These are phyloP conservation scores for Anthonomus grandis DNA, from an alignment of 1,140 invertebrate genomes.

Conservation along the genomic window DNA sequence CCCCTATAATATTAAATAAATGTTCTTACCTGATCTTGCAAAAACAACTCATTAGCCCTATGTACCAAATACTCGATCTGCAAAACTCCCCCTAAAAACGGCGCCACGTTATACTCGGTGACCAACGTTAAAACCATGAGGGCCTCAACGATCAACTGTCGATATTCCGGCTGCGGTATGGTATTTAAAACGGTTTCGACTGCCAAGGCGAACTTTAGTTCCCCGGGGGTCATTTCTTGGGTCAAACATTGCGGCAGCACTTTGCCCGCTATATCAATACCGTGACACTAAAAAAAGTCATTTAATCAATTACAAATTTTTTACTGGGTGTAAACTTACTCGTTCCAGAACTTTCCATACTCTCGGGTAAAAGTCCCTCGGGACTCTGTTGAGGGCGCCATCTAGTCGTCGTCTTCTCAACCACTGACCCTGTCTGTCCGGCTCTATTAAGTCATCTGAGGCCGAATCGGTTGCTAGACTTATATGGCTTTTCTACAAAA, in stretches of 20 bases:
- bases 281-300: conserved; percentile 73
- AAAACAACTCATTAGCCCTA: conserved; percentile 90
- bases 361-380: conserved; percentile 91
- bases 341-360: conserved; percentile 90
- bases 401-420: conserved; percentile 87
- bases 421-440: conserved; percentile 95
- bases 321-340: conserved; percentile 51
- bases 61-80: conserved; percentile 91
- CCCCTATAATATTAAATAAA: background rate
- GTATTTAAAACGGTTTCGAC: conserved; percentile 97
- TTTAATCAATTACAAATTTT: background rate
- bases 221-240: conserved; percentile 97
- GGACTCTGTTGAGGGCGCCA: conserved; percentile 95
- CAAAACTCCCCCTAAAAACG: conserved; percentile 76
- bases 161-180: conserved; percentile 97
- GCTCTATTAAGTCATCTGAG: conserved; percentile 51
- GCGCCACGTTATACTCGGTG: conserved; percentile 80
- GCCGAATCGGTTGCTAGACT: conserved; percentile 53
- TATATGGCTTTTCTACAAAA: conserved; percentile 72
- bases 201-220: conserved; percentile 96
- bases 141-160: conserved; percentile 96
- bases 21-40: conserved; percentile 87
- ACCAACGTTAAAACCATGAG: conserved; percentile 93
- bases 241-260: conserved; percentile 87
- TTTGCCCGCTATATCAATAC: conserved; percentile 84